Conservation (phyloP, 2,888 invertebrate genomes). For the Papilio protenor region DNA sequence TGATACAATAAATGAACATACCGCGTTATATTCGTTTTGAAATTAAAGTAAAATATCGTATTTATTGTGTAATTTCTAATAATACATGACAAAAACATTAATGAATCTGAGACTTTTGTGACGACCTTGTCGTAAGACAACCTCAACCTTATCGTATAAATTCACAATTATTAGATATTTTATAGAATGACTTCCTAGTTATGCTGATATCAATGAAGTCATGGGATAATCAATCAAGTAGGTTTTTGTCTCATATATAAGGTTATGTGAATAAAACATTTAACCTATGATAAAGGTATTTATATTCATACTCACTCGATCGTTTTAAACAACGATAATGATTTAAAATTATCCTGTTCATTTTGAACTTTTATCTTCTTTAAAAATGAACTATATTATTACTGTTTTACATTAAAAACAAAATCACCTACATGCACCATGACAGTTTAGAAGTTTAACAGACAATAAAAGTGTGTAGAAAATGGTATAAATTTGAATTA, state of each 20-base stretch:
- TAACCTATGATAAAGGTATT: conserved; percentile 44
- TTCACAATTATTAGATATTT: conserved; percentile 4
- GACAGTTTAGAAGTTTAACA: conserved; percentile 61
- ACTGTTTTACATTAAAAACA: conserved; percentile 72
- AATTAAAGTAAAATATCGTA: conserved; percentile 5
- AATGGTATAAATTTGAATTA: background rate
- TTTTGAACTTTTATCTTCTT: conserved; percentile 57
- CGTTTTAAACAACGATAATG: conserved; percentile 72
- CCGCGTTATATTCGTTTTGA: background rate
- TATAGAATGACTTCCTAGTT: conserved; percentile 34
- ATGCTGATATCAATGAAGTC: conserved; percentile 51
- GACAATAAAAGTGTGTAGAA: conserved; percentile 25
- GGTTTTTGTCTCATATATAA: conserved; percentile 49
- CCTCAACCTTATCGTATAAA: background rate
- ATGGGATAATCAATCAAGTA: conserved; percentile 66
- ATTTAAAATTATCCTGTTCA: conserved; percentile 76
- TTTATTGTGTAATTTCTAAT: conserved; percentile 26
- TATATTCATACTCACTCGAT: conserved; percentile 68
- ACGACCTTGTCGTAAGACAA: conserved; percentile 13
- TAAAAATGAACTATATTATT: conserved; percentile 54
- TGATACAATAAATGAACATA: background rate
- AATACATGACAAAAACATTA: conserved; percentile 1
- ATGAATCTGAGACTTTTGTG: background rate
- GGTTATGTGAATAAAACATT: conserved; percentile 62
- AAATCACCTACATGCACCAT: conserved; percentile 79